Conservation (phyloP, 2,797 vertebrate genomes). For the Sphenodon punctatus region DNA sequence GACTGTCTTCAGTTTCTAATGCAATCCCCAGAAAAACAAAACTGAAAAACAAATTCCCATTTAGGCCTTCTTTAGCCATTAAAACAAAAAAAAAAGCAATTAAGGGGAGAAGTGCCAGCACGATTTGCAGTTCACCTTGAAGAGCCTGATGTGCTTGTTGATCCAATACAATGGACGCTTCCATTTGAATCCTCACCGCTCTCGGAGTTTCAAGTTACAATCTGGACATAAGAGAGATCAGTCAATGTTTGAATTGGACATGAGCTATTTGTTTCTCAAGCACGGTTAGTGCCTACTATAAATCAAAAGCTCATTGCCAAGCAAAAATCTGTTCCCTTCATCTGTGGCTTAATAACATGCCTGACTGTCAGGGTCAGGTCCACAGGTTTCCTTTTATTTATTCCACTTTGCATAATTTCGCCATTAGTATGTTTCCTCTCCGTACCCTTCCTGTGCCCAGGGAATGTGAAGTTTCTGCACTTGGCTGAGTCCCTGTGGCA, state of each 20-base stretch:
- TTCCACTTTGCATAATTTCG: constrained; percentile 36
- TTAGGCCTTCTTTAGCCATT: too few species aligned
- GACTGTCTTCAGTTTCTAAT: too few species aligned
- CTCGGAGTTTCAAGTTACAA: constrained; percentile 19
- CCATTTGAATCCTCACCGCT: neutral
- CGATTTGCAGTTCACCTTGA: too few species aligned
- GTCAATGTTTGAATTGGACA: constrained; percentile 39
- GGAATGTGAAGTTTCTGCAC: neutral
- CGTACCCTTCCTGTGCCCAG: neutral
- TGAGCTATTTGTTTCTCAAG: constrained; percentile 40
- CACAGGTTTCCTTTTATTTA: constrained; percentile 30
- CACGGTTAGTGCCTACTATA: constrained; percentile 13
- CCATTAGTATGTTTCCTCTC: neutral
- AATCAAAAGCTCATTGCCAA: constrained; percentile 53
- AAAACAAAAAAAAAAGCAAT: too few species aligned
- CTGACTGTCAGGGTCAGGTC: constrained; percentile 17
- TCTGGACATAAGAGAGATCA: constrained; percentile 33
- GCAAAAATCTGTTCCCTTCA: constrained; percentile 33
- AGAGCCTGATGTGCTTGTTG: too few species aligned
- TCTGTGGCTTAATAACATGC: constrained; percentile 48
- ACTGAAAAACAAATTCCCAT: too few species aligned
- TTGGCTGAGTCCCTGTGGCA: neutral
- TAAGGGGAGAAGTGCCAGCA: too few species aligned
- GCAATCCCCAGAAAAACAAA: too few species aligned
- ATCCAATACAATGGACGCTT: too few species aligned